Evolutionary conservation across 2,113 vertebrate species (phyloP).

Genomic region (Callorhinus ursinus): DNA sequence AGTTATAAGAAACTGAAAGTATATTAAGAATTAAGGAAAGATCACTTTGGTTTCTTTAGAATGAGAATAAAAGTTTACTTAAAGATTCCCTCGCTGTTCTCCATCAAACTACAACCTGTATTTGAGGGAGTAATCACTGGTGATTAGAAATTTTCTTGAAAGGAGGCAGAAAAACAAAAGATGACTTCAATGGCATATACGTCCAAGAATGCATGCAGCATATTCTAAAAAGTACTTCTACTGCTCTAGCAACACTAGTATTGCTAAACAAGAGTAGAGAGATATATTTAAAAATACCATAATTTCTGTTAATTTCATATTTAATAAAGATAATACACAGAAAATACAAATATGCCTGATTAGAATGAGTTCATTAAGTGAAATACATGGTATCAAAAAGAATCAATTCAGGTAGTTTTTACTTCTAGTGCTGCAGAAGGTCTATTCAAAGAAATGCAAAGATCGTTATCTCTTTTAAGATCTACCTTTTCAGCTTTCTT

Average conservation of each 20-base stretch:
- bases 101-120: not conserved
- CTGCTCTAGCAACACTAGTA: not conserved
- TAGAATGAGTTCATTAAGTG: conserved; percentile 14
- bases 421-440: not conserved
- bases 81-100: not conserved
- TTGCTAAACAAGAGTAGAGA: conserved; percentile 17
- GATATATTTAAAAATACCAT: not conserved
- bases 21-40: conserved; percentile 17
- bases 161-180: not conserved
- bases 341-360: not conserved
- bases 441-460: conserved; percentile 37
- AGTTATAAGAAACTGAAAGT: conserved; percentile 41
- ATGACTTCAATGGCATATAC: not conserved
- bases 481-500: conserved; percentile 25
- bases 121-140: not conserved
- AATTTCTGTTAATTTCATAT: conserved; percentile 8
- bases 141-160: conserved; percentile 7
- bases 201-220: not conserved
- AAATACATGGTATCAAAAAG: not conserved
- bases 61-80: conserved; percentile 15
- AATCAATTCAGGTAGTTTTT: conserved; percentile 29
- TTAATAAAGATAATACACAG: conserved; percentile 37
- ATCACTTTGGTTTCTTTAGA: conserved; percentile 20
- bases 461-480: not conserved
- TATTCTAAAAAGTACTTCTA: not conserved